Conservation (phyloP, 2,888 invertebrate genomes). For the Polymixis flavicincta region DNA sequence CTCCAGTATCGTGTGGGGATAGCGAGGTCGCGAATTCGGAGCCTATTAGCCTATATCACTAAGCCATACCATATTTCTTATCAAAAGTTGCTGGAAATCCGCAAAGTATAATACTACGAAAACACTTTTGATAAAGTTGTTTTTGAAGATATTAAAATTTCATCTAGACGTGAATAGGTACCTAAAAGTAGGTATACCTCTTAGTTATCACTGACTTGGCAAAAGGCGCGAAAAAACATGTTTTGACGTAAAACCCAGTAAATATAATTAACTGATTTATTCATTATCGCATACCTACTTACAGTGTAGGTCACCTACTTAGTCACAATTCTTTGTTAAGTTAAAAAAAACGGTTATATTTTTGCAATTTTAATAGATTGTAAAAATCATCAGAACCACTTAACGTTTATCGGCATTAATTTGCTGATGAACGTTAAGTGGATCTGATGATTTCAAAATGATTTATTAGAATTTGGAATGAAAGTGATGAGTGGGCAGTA, state of each 20-base stretch:
- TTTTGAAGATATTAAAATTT: conserved; percentile 23
- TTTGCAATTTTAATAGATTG: no score
- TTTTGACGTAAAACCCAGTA: conserved; percentile 7
- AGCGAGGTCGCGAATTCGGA: neutral
- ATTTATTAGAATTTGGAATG: neutral
- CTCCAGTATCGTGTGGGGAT: neutral
- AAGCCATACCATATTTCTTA: neutral
- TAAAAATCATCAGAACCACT: no score
- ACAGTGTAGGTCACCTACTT: conserved; percentile 20
- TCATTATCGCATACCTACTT: conserved; percentile 23
- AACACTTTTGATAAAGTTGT: conserved; percentile 44
- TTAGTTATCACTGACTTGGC: conserved; percentile 15
- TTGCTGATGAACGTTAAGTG: no score
- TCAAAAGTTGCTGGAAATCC: conserved; percentile 4
- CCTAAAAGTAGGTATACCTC: neutral
- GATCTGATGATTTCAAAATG: neutral
- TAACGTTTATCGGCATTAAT: no score
- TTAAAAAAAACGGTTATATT: neutral
- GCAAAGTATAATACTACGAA: conserved; percentile 2
- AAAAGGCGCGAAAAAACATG: conserved; percentile 21
- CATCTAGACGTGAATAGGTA: neutral
- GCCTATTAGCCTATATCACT: neutral
- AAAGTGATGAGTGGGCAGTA: neutral
- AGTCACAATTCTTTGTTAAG: neutral
- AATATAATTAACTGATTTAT: conserved; percentile 35